Conservation (phyloP, 2,888 invertebrate genomes). For the Hydropsyche betteni region DNA sequence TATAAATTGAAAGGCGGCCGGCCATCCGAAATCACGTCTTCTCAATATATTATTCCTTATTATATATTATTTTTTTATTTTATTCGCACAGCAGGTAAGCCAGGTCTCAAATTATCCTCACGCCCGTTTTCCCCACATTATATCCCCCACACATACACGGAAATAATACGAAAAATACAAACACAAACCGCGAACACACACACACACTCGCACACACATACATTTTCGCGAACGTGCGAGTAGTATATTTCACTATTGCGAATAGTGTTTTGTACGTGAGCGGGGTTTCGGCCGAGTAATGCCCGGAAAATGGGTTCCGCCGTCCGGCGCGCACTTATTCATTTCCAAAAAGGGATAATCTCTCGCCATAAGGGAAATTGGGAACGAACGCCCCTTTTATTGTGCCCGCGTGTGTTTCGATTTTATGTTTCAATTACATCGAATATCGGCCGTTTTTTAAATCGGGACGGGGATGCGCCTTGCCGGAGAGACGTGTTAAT, state of each 20-base stretch:
- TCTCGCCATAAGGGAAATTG: constrained; percentile 23
- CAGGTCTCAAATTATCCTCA: constrained; percentile 35
- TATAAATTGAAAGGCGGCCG: constrained; percentile 21
- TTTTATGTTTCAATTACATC: constrained; percentile 19
- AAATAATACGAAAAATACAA: too few relatives aligned
- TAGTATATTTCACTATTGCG: not conserved
- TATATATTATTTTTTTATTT: constrained; percentile 17
- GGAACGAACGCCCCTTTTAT: constrained; percentile 7
- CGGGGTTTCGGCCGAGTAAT: constrained; percentile 14
- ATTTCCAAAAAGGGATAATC: constrained; percentile 28
- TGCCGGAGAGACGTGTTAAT: too few relatives aligned
- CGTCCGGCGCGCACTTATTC: constrained; percentile 17
- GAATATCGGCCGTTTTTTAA: not conserved
- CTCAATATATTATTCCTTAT: constrained; percentile 12
- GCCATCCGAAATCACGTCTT: constrained; percentile 28
- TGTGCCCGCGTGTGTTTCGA: constrained; percentile 1
- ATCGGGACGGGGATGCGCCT: too few relatives aligned
- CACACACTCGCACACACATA: too few relatives aligned
- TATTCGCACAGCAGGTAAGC: constrained; percentile 17
- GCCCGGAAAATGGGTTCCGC: constrained; percentile 19
- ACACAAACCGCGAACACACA: too few relatives aligned
- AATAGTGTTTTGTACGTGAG: constrained; percentile 38
- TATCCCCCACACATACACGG: too few relatives aligned
- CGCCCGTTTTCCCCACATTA: constrained; percentile 5
- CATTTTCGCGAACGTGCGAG: too few relatives aligned